These are phyloP conservation scores for Sweltsa coloradensis DNA, from an alignment of 1,140 invertebrate genomes.

Conservation along the genomic window DNA sequence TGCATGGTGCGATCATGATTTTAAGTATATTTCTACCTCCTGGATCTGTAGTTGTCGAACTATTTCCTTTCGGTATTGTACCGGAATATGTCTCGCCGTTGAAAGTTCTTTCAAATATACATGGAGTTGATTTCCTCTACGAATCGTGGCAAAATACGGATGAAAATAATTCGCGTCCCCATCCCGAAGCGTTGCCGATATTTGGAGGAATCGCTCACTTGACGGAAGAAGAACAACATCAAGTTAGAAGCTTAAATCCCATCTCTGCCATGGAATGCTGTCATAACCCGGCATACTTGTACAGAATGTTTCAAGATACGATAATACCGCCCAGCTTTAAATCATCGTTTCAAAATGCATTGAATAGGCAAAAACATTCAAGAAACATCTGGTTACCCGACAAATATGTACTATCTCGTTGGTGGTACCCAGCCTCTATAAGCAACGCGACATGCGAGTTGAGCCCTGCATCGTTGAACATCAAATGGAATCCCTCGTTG, in stretches of 20 bases:
- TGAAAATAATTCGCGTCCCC: conserved; percentile 24
- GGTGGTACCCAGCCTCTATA: too few species aligned
- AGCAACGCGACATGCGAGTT: too few species aligned
- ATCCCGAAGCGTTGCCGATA: conserved; percentile 26
- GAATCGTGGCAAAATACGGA: conserved; percentile 31
- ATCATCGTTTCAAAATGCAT: neutral
- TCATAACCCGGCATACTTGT: conserved; percentile 36
- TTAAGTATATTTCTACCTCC: conserved; percentile 24
- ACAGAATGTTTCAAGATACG: conserved; percentile 41
- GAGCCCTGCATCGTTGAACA: too few species aligned
- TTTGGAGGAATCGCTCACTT: conserved; percentile 31
- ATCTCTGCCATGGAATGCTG: conserved; percentile 35
- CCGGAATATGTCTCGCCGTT: conserved; percentile 34
- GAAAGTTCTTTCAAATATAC: conserved; percentile 28
- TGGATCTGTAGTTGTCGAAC: conserved; percentile 23
- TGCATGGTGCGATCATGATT: conserved; percentile 29
- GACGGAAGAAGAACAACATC: conserved; percentile 21
- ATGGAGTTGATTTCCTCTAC: conserved; percentile 28
- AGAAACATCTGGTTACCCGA: too few species aligned
- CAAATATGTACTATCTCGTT: too few species aligned
- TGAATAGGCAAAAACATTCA: neutral
- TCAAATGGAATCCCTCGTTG: too few species aligned
- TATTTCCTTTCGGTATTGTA: conserved; percentile 32
- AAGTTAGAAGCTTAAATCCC: conserved; percentile 25
- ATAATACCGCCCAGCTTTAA: conserved; percentile 24